Conservation (phyloP, 2,888 invertebrate genomes). For the Dasysyrphus albostriatus region DNA sequence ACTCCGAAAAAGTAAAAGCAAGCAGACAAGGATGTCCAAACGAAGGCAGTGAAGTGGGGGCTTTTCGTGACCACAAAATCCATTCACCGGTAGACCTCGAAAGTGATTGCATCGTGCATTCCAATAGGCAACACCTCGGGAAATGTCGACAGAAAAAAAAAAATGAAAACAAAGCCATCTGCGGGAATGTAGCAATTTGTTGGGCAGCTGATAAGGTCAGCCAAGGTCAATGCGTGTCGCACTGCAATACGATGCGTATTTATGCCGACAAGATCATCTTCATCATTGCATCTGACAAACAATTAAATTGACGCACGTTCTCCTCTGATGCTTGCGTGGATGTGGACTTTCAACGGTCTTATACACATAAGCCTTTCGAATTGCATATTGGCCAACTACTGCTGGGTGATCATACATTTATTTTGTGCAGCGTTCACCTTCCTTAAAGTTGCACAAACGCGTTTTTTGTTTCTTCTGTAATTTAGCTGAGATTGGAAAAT, state of each 20-base stretch:
- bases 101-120: constrained; percentile 67
- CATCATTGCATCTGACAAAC: constrained; percentile 36
- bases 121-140: constrained; percentile 41
- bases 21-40: constrained; percentile 58
- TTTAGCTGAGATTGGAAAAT: constrained; percentile 38
- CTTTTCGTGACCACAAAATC: constrained; percentile 38
- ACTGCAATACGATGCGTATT: constrained; percentile 33
- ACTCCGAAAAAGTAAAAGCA: constrained; percentile 66
- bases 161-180: constrained; percentile 45
- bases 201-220: constrained; percentile 66
- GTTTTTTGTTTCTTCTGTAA: background rate
- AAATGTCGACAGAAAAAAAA: background rate
- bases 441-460: constrained; percentile 1
- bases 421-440: background rate
- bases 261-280: constrained; percentile 48
- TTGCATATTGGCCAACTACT: constrained; percentile 40
- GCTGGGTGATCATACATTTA: constrained; percentile 22
- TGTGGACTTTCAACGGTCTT: constrained; percentile 47
- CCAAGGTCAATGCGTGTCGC: constrained; percentile 52
- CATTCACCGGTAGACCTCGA: constrained; percentile 71
- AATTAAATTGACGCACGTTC: constrained; percentile 64
- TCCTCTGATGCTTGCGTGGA: background rate
- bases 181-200: constrained; percentile 46
- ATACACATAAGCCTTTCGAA: constrained; percentile 46
- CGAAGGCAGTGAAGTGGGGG: background rate